Evolutionary conservation across 1,140 invertebrate species (phyloP), one percentile per base, ranked within the genome.

Genomic region (Lordiphosa mommai): DNA sequence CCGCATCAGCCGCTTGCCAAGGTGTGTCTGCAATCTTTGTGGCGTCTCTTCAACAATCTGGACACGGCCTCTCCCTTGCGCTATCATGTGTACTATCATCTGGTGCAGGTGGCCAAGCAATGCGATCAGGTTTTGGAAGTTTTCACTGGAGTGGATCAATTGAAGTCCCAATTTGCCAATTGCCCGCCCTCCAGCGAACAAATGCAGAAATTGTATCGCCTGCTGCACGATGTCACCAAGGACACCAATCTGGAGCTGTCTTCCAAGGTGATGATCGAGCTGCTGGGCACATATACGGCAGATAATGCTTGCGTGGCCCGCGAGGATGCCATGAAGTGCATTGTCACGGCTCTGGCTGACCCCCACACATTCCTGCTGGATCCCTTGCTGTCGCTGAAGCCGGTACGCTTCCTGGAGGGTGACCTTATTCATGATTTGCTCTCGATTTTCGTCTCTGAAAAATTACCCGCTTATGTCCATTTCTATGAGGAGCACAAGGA

Each of bases 241-340:
- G 91, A 92, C 68, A 90, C 90, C 30, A 91, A 92, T 52, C 96
- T 96, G 90, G 96, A 98, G 88, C 91, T 95, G 79, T 96, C 97
- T 17, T 94, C 96, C 16, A 97, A 97, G 89, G 96, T 99, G 1
- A 99, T 99, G 97, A 95, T 99, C 59, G 97, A 99, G 89, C 90
- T 99, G 3, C 89, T 99, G 27, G 95, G 96, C 8, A 99, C 97
- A 1, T 99, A 99, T 87, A 99, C 97, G 40, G 94, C 96, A 56
- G 97, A 99, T 84, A 99, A 98, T 91, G 97, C 98, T 1, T 97
- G 96, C 30, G 96, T 98, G 72, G 97, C 97, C 0, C 92, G 97
- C 72, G 96, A 99, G 90, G 97, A 99, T 92, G 97, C 97, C 4
- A 97, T 98, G 80, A 94, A 96, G 76, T 99, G 98, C 89, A 99